Evolutionary conservation across 92 coral and sea anemone species (phyloP).

Genomic region (Siderastrea radians): DNA sequence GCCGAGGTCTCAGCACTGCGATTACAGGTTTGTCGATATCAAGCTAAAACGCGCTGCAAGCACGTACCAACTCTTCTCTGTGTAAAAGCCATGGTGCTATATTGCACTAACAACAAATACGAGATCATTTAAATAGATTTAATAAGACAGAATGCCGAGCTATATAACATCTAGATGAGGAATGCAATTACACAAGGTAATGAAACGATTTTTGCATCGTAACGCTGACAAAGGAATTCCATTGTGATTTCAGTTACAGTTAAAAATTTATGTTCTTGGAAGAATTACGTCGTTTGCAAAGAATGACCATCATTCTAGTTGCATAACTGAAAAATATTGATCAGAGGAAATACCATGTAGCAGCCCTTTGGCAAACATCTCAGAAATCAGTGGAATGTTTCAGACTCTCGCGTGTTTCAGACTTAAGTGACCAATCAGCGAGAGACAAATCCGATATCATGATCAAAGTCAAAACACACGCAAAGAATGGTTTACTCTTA

Average conservation of each 20-base stretch:
- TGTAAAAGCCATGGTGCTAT: neutral
- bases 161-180: conserved; percentile 6
- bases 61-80: neutral
- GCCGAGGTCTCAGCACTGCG: neutral
- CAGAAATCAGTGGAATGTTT: conserved; percentile 4
- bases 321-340: conserved; percentile 22
- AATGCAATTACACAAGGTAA: neutral
- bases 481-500: neutral
- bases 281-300: conserved; percentile 12
- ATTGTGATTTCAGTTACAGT: neutral
- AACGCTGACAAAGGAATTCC: neutral
- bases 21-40: neutral
- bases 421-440: conserved; percentile 10
- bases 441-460: conserved; percentile 21
- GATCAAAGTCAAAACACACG: conserved; percentile 1
- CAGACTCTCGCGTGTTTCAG: conserved; percentile 6
- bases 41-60: conserved; percentile 24
- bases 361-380: neutral
- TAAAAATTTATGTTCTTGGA: neutral
- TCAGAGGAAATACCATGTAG: neutral
- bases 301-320: conserved; percentile 2
- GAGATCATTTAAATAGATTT: conserved; percentile 8
- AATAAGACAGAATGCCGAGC: neutral
- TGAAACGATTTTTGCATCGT: neutral
- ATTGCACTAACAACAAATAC: conserved; percentile 14